Conservation (phyloP, 2,113 vertebrate species). For the Podocnemis expansa region DNA sequence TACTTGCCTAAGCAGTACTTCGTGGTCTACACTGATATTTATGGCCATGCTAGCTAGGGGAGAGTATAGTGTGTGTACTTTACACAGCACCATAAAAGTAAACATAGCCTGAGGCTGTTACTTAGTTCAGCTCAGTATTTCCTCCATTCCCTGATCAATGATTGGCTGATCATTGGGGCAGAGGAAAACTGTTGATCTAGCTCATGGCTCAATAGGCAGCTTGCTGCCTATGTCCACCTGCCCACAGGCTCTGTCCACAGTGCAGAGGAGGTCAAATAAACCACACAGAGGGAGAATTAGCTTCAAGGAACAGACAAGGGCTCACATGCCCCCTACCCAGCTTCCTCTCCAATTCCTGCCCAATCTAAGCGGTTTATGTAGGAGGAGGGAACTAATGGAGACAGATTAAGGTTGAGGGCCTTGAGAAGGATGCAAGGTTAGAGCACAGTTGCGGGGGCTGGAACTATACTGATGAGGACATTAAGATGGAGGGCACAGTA, state of each 20-base stretch:
- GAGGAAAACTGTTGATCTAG: not conserved
- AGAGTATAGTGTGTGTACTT: not conserved
- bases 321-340: not conserved
- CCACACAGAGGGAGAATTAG: not conserved
- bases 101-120: not conserved
- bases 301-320: not conserved
- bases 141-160: too few species aligned
- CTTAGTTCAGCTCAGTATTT: not conserved
- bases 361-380: not conserved
- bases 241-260: not conserved
- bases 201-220: not conserved
- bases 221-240: not conserved
- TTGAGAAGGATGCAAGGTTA: not conserved
- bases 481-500: not conserved
- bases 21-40: not conserved
- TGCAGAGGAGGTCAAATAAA: too few species aligned
- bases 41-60: not conserved
- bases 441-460: not conserved
- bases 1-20: not conserved
- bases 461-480: not conserved
- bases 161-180: not conserved
- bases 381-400: not conserved
- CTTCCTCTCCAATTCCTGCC: not conserved
- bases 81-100: not conserved
- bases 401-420: not conserved